A percentile compares a stretch with the other conserved stretches of the same genome.
These are phyloP conservation scores for Thunnus maccoyii DNA, from an alignment of 2,113 vertebrate species.

Conservation along the genomic window DNA sequence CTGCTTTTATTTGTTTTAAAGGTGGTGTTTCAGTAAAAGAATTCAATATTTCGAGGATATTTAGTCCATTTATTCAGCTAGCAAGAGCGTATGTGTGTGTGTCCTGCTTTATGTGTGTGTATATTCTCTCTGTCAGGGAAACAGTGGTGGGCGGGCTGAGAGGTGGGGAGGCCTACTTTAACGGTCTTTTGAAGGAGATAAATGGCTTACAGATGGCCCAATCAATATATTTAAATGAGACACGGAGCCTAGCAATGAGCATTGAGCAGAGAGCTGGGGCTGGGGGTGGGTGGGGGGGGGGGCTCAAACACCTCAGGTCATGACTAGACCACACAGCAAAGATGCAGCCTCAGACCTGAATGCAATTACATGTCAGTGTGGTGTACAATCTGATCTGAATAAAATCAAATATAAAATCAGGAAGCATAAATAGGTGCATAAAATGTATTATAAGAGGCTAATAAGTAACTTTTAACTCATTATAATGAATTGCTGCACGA, in stretches of 20 bases:
- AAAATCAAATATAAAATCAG: not conserved
- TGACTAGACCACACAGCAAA: conserved; percentile 51
- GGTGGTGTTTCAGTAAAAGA: conserved; percentile 49
- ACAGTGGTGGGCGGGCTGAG: conserved; percentile 78
- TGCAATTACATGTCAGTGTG: conserved; percentile 20
- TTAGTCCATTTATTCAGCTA: conserved; percentile 31
- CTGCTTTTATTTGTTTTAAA: conserved; percentile 57
- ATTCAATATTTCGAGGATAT: conserved; percentile 49
- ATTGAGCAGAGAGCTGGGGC: conserved; percentile 54
- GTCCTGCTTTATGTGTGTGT: conserved; percentile 46
- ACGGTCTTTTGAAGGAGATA: conserved; percentile 87
- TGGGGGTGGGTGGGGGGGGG: not conserved
- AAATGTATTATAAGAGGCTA: not conserved
- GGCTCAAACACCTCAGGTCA: conserved; percentile 63
- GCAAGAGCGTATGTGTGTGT: conserved; percentile 11
- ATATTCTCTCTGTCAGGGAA: conserved; percentile 68
- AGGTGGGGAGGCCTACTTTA: conserved; percentile 82
- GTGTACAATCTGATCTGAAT: not conserved
- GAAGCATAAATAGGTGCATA: not conserved
- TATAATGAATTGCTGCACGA: not conserved
- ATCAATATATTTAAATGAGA: conserved; percentile 90
- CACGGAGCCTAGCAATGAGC: conserved; percentile 77
- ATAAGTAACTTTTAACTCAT: not conserved
- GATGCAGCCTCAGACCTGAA: conserved; percentile 31
- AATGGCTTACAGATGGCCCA: conserved; percentile 89